A percentile compares a stretch with the other conserved stretches of the same genome.
These are phyloP conservation scores for Piprites chloris DNA, from an alignment of 2,113 vertebrate species.

Conservation along the genomic window DNA sequence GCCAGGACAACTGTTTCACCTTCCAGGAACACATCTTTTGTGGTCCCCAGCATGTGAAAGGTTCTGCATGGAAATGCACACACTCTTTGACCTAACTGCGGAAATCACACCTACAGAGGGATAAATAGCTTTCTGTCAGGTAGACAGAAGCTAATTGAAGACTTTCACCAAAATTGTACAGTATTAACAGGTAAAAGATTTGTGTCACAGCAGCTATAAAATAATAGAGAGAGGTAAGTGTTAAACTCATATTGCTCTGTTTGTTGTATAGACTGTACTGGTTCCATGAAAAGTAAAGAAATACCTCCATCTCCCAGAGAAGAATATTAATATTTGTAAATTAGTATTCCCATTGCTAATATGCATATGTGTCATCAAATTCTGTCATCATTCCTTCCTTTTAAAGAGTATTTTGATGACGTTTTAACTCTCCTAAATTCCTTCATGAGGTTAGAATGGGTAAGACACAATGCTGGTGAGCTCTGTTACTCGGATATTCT, in stretches of 20 bases:
- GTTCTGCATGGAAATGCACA: neutral
- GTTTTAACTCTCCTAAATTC: conserved; percentile 14
- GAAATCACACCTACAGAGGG: neutral
- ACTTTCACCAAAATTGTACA: neutral
- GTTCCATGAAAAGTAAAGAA: neutral
- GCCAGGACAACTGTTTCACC: neutral
- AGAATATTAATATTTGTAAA: neutral
- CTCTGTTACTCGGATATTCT: conserved; percentile 18
- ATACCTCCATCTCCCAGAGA: neutral
- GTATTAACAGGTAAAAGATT: neutral
- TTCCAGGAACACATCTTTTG: neutral
- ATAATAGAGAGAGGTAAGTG: neutral
- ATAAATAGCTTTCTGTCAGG: conserved; percentile 17
- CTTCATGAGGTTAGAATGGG: conserved; percentile 21
- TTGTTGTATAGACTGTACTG: neutral
- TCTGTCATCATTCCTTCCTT: neutral
- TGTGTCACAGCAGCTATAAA: neutral
- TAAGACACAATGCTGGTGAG: neutral
- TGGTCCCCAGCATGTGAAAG: neutral
- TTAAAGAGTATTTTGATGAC: neutral
- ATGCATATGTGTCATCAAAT: neutral
- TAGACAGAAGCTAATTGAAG: neutral
- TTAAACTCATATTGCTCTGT: neutral
- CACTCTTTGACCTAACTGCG: neutral
- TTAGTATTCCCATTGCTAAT: neutral